Evolutionary conservation across 2,888 invertebrate genomes (phyloP).

Genomic region (Biston stratarius): DNA sequence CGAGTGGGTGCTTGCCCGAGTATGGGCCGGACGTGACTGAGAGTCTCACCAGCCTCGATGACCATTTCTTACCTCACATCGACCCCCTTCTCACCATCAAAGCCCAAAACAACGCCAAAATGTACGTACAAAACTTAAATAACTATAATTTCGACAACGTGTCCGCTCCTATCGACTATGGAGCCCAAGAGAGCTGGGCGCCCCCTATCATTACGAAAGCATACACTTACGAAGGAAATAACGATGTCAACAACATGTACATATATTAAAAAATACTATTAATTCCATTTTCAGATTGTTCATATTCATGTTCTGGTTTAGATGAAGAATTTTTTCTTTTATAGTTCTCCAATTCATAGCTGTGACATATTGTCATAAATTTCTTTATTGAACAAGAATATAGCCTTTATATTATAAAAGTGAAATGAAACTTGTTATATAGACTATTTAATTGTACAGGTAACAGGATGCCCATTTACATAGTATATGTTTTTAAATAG

Average conservation of each 20-base stretch:
- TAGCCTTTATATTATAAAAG: slow-evolving; percentile 1
- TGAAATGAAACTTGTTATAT: not conserved
- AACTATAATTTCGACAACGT: slow-evolving; percentile 17
- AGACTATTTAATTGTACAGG: slow-evolving; percentile 19
- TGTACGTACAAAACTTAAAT: slow-evolving; percentile 32
- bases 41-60: slow-evolving; percentile 59
- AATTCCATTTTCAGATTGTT: slow-evolving; percentile 46
- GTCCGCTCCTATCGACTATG: slow-evolving; percentile 19
- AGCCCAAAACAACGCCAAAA: slow-evolving; percentile 32
- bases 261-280: slow-evolving; percentile 53
- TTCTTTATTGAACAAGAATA: slow-evolving; percentile 5
- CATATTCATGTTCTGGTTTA: slow-evolving; percentile 1
- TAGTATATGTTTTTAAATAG: slow-evolving; percentile 31
- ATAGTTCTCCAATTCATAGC: not conserved
- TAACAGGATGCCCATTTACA: slow-evolving; percentile 16
- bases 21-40: slow-evolving; percentile 72
- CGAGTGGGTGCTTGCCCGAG: slow-evolving; percentile 51
- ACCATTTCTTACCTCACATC: slow-evolving; percentile 72
- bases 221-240: slow-evolving; percentile 55
- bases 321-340: not conserved
- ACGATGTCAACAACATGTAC: slow-evolving; percentile 54
- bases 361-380: not conserved
- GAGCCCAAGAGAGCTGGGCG: slow-evolving; percentile 54
- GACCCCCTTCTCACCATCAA: slow-evolving; percentile 71
- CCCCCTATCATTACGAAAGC: slow-evolving; percentile 64